Evolutionary conservation across 2,888 invertebrate species (phyloP), one percentile per base, ranked within the genome.

Genomic region (Reticulitermes lucifugus): DNA sequence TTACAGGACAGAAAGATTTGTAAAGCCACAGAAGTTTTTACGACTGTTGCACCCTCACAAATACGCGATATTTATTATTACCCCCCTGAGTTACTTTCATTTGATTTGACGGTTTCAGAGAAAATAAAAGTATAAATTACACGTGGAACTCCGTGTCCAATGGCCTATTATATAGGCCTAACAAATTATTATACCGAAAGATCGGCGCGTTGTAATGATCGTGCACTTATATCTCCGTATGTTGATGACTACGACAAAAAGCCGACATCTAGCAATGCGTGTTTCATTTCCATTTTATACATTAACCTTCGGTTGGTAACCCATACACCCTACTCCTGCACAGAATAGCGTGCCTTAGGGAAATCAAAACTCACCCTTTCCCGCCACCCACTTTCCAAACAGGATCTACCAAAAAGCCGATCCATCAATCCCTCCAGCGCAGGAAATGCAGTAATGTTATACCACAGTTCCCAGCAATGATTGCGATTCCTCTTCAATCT

Each of bases 221-320:
- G 6, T 9, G 6, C 46, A 46, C 18, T 55, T 12, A 55, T 12
- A 18, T 18, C 18, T 55, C 5, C 55, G 55, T 55, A 18, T 55
- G 18, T 14, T 55, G 14, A 55, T 18, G 4, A 55, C 18, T 18
- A 18, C 18, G 14, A 55, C 18, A 55, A 18, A 55, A 65, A 65
- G n/a, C 14, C 73, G 41, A 73, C 25, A 0, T 35, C 41, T 29
- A 73, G 73, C 35, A 18, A 2, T 73, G n/a, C 71, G 35, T 73
- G 41, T 14, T 60, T 73, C 41, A 21, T 41, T 73, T 41, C 73
- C 73, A 73, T 41, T 41, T 73, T 73, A 10, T 73, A 25, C 41
- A 73, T 73, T 73, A 73, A 73, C 21, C 5, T 73, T 73, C 73
- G 29, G 35, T 73, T 73, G 73, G 41, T 41, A 73, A 41, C 73